phyloP scores from a whole-genome alignment of 2,888 invertebrate genomes.

The Scaptodrosophila latifasciaeformis region DNA sequence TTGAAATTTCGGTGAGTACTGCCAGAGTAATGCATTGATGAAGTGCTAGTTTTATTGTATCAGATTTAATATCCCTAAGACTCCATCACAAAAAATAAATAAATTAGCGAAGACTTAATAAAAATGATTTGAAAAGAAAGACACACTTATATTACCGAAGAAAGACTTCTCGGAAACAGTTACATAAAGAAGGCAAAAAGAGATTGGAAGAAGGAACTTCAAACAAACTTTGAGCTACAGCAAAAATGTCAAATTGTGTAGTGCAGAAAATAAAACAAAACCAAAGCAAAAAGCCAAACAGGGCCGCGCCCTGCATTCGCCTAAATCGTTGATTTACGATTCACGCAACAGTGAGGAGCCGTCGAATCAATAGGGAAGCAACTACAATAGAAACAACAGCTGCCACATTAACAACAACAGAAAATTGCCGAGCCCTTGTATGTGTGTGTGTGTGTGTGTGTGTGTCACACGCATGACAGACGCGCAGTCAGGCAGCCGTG shows the following conservation, averaged over 20 bases:
- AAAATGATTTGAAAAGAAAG: no score
- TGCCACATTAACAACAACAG: slow-evolving; percentile 26
- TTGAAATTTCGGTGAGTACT: no score
- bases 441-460: slow-evolving; percentile 16
- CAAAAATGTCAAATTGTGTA: neutral
- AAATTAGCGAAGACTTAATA: no score
- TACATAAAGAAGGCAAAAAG: slow-evolving; percentile 39
- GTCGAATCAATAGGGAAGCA: slow-evolving; percentile 37
- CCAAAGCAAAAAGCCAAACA: slow-evolving; percentile 28
- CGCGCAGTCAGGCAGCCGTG: slow-evolving; percentile 59
- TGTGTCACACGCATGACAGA: slow-evolving; percentile 58
- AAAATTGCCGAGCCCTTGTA: neutral
- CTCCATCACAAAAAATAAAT: no score
- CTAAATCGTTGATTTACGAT: slow-evolving; percentile 71
- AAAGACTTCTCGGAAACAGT: no score
- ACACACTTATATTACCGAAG: no score
- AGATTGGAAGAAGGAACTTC: slow-evolving; percentile 1
- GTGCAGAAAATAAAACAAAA: slow-evolving; percentile 12
- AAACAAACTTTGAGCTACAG: neutral
- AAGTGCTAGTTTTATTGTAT: no score
- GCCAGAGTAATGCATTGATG: no score
- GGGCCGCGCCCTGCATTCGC: slow-evolving; percentile 49
- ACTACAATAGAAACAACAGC: slow-evolving; percentile 15
- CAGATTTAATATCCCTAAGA: no score
- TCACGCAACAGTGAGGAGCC: slow-evolving; percentile 64